Evolutionary conservation across 2,888 invertebrate species (phyloP).

Genomic region (Andricus curvator): DNA sequence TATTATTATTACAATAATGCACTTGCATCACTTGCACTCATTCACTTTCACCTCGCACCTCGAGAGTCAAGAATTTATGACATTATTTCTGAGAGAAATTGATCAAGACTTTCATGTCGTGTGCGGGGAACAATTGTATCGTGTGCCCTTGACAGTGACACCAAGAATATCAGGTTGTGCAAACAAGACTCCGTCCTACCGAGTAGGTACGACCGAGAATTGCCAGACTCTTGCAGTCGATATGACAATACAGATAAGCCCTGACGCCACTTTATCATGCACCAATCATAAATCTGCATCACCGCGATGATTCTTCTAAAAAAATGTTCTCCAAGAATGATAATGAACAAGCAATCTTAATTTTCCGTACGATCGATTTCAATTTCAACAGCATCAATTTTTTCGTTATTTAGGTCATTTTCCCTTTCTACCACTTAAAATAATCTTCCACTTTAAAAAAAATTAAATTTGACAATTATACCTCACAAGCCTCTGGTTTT

Average conservation of each 20-base stretch:
- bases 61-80: background rate
- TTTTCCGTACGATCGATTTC: background rate
- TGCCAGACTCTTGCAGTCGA: conserved; percentile 12
- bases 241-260: conserved; percentile 21
- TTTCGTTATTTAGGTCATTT: background rate
- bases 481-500: background rate
- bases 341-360: background rate
- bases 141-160: conserved; percentile 35
- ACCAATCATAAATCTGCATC: background rate
- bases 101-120: background rate
- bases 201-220: conserved; percentile 3
- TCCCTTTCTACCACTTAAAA: background rate
- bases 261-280: background rate
- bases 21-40: conserved; percentile 2
- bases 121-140: conserved; percentile 22
- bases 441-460: background rate
- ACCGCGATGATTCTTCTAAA: background rate
- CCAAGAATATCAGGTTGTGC: conserved; percentile 30
- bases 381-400: background rate
- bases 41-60: background rate
- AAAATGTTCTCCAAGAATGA: background rate
- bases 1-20: background rate
- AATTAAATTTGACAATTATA: background rate
- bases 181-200: conserved; percentile 16
- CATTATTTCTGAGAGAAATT: background rate